phyloP scores from a whole-genome alignment of 1,140 invertebrate genomes.

The Eupeodes corollae region DNA sequence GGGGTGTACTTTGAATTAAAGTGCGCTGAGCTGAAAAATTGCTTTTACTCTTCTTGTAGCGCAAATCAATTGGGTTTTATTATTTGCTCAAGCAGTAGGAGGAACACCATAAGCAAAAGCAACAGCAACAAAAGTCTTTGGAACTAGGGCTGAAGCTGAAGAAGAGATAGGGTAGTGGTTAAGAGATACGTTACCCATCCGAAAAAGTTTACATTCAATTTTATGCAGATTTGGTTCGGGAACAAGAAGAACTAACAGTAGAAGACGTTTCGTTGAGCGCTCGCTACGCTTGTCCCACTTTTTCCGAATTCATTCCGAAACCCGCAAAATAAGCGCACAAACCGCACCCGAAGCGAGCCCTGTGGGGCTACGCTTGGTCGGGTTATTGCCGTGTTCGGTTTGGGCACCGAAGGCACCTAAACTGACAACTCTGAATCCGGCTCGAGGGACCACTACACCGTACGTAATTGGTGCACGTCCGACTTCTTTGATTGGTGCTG shows the following conservation, averaged over 20 bases:
- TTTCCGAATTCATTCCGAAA: neutral
- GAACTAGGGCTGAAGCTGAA: too few species aligned
- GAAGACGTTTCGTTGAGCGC: neutral
- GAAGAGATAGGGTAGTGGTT: too few species aligned
- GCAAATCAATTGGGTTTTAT: neutral
- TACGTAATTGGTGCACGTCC: neutral
- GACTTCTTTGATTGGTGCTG: neutral
- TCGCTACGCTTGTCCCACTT: neutral
- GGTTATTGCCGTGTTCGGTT: conserved; percentile 6
- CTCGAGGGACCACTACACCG: neutral
- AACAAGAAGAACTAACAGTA: neutral
- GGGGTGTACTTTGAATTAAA: conserved; percentile 1
- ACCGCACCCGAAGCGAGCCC: conserved; percentile 9
- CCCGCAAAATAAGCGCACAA: conserved; percentile 5
- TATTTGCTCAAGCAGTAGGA: neutral
- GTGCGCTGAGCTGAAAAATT: conserved; percentile 4
- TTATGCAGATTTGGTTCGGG: neutral
- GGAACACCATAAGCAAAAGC: neutral
- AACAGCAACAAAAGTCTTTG: too few species aligned
- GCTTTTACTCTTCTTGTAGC: neutral
- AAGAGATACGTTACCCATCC: neutral
- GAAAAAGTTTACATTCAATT: neutral
- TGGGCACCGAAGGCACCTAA: conserved; percentile 5
- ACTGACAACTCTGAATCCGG: neutral
- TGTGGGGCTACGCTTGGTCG: conserved; percentile 8